These are phyloP conservation scores for Elachura formosa DNA, from an alignment of 2,113 vertebrate species.

Conservation along the genomic window DNA sequence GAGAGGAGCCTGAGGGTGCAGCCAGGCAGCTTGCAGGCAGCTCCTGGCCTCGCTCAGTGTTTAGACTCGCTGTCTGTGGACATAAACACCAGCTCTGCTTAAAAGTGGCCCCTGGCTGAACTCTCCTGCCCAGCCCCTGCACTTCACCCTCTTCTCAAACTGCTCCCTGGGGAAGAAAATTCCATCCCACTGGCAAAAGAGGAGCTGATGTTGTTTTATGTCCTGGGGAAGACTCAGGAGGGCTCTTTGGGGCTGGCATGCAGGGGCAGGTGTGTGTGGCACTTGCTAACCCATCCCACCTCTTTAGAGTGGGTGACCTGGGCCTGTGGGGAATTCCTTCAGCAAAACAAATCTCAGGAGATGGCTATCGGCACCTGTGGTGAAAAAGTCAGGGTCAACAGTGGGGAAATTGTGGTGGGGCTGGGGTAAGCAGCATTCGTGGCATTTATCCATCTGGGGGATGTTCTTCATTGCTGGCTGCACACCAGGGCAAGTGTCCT, in stretches of 20 bases:
- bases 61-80: constrained; percentile 60
- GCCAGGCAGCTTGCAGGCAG: neutral
- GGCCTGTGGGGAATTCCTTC: neutral
- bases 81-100: constrained; percentile 17
- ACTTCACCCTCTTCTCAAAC: constrained; percentile 14
- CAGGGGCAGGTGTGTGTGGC: neutral
- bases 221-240: neutral
- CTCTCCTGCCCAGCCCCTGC: neutral
- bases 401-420: neutral
- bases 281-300: neutral
- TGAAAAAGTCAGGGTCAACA: neutral
- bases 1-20: neutral
- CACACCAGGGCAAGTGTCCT: neutral
- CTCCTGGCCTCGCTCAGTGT: neutral
- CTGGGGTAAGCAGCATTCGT: neutral
- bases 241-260: neutral
- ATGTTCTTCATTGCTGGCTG: neutral
- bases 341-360: neutral
- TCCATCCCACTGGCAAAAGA: neutral
- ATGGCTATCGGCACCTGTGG: accelerated
- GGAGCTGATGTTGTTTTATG: neutral
- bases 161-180: neutral
- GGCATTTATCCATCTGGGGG: neutral
- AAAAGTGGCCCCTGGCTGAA: constrained; percentile 48
- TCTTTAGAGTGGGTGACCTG: neutral